Evolutionary conservation across 2,888 invertebrate genomes (phyloP).

Genomic region (Phoenoteleia sp.): DNA sequence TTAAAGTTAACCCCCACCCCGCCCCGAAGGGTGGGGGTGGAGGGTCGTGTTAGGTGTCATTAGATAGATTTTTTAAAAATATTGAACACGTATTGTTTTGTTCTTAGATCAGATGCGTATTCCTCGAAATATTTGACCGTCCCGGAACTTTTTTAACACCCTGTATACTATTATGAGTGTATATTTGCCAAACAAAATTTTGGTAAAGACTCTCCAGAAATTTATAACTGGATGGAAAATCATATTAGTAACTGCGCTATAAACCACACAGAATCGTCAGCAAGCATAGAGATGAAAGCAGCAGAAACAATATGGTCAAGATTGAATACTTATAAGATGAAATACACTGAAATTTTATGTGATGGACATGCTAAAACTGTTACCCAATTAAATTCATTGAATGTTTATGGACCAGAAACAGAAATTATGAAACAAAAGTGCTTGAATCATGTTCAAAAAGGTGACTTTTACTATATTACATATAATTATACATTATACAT

Average conservation of each 20-base stretch:
- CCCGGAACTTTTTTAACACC: too few relatives aligned
- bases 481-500: too few relatives aligned
- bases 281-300: conserved; percentile 31
- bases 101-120: too few relatives aligned
- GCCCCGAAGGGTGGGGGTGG: too few relatives aligned
- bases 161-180: too few relatives aligned
- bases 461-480: not conserved
- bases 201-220: conserved; percentile 6
- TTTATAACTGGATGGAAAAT: conserved; percentile 12
- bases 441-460: not conserved
- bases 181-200: too few relatives aligned
- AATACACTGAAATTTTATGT: conserved; percentile 10
- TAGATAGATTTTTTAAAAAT: too few relatives aligned
- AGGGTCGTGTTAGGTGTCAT: too few relatives aligned
- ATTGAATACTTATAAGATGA: not conserved
- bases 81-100: too few relatives aligned
- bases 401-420: not conserved
- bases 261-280: conserved; percentile 17
- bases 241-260: not conserved
- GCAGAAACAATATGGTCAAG: conserved; percentile 5
- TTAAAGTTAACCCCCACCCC: too few relatives aligned
- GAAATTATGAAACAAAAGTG: not conserved
- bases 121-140: too few relatives aligned
- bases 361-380: conserved; percentile 23
- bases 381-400: conserved; percentile 6